A percentile compares a stretch with the other conserved stretches of the same genome.
Evolutionary conservation across 2,888 invertebrate species (phyloP).

Genomic region (Ormia ochracea): DNA sequence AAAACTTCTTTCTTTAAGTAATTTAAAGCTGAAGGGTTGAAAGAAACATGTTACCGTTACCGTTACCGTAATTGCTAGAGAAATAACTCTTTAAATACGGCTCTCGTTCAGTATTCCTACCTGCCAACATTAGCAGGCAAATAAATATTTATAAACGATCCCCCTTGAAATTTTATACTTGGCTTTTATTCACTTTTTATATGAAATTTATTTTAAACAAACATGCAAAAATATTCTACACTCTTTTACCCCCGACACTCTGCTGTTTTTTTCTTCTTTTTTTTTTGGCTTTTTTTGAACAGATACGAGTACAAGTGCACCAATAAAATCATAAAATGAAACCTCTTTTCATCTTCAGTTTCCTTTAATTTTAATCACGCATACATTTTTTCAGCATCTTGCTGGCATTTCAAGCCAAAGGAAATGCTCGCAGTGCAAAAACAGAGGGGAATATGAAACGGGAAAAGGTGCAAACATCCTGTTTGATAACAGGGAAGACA

Average conservation of each 20-base stretch:
- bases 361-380: constrained; percentile 15
- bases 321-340: constrained; percentile 18
- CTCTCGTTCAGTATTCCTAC: constrained; percentile 25
- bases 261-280: neutral
- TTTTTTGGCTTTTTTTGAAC: neutral
- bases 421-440: neutral
- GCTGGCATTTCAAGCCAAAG: neutral
- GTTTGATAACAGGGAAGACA: constrained; percentile 29
- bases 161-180: constrained; percentile 34
- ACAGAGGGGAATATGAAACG: neutral
- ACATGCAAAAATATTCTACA: constrained; percentile 50
- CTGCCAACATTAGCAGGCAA: constrained; percentile 17
- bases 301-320: neutral
- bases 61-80: constrained; percentile 41
- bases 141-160: constrained; percentile 29
- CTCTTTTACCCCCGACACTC: too few relatives aligned
- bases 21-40: constrained; percentile 14
- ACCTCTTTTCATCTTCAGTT: neutral
- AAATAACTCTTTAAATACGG: constrained; percentile 34
- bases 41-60: constrained; percentile 24
- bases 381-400: neutral
- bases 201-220: constrained; percentile 44
- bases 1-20: neutral
- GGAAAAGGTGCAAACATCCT: constrained; percentile 59
- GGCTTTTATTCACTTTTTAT: neutral